These are phyloP conservation scores for Ectemnius cavifrons DNA, from an alignment of 2,888 invertebrate genomes.

Conservation along the genomic window DNA sequence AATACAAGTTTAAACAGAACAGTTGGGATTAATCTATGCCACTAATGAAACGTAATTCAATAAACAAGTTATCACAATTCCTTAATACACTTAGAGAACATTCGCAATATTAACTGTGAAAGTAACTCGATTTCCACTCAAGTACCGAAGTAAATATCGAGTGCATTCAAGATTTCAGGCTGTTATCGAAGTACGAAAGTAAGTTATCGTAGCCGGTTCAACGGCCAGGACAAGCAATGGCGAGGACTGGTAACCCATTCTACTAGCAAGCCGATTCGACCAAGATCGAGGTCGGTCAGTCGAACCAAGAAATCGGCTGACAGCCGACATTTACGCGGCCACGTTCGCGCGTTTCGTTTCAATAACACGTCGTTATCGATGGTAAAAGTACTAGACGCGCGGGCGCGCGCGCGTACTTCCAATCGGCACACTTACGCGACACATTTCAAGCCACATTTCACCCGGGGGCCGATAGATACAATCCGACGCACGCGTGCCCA, in stretches of 20 bases:
- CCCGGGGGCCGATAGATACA: too few relatives aligned
- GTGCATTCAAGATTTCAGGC: too few relatives aligned
- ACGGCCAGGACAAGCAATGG: conserved; percentile 36
- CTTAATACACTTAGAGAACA: too few relatives aligned
- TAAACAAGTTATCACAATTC: too few relatives aligned
- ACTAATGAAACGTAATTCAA: too few relatives aligned
- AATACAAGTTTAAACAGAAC: too few relatives aligned
- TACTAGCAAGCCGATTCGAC: conserved; percentile 12
- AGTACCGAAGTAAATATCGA: too few relatives aligned
- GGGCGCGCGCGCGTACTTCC: too few relatives aligned
- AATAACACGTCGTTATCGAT: not conserved
- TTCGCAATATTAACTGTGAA: not conserved
- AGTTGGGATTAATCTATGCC: too few relatives aligned
- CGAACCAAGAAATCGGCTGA: conserved; percentile 3
- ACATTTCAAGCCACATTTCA: too few relatives aligned
- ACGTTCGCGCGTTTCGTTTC: conserved; percentile 1
- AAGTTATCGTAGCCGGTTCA: conserved; percentile 44
- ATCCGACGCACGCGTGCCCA: too few relatives aligned
- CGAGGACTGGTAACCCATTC: conserved; percentile 29
- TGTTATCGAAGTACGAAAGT: conserved; percentile 32
- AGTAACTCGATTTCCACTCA: not conserved
- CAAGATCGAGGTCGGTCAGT: conserved; percentile 24
- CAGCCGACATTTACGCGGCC: conserved; percentile 8
- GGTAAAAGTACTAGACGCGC: not conserved
- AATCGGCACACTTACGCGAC: too few relatives aligned